phyloP scores from a whole-genome alignment of 2,113 vertebrate genomes.

The Rhea americana region DNA sequence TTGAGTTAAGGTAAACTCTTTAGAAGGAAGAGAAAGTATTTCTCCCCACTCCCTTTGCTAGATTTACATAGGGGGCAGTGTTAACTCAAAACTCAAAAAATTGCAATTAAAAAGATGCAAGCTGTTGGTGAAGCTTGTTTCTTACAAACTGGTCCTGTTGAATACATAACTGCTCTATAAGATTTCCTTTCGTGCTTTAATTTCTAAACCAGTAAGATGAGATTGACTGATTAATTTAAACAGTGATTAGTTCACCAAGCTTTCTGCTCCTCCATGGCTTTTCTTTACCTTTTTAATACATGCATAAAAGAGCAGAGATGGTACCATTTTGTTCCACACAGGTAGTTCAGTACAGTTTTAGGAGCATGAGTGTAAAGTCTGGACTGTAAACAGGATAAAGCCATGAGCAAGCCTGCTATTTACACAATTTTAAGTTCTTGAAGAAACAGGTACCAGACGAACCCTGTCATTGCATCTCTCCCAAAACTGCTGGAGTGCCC shows the following conservation, averaged over 20 bases:
- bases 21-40: not conserved
- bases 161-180: not conserved
- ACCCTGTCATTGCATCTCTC: not conserved
- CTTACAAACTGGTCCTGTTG: not conserved
- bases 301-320: not conserved
- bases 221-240: not conserved
- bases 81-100: not conserved
- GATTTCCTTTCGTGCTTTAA: not conserved
- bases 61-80: not conserved
- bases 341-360: not conserved
- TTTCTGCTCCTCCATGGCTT: not conserved
- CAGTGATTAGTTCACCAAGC: not conserved
- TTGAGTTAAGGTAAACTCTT: slow-evolving; percentile 51
- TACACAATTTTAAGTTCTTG: not conserved
- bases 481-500: not conserved
- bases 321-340: not conserved
- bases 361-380: not conserved
- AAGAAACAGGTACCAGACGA: slow-evolving; percentile 22
- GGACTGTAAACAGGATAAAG: slow-evolving; percentile 24
- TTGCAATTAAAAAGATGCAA: not conserved
- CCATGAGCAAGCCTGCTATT: slow-evolving; percentile 15
- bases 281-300: not conserved
- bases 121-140: not conserved
- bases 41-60: not conserved
- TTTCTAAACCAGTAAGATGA: not conserved